These are phyloP conservation scores for Formica aserva DNA, from an alignment of 2,888 invertebrate genomes.

Conservation along the genomic window DNA sequence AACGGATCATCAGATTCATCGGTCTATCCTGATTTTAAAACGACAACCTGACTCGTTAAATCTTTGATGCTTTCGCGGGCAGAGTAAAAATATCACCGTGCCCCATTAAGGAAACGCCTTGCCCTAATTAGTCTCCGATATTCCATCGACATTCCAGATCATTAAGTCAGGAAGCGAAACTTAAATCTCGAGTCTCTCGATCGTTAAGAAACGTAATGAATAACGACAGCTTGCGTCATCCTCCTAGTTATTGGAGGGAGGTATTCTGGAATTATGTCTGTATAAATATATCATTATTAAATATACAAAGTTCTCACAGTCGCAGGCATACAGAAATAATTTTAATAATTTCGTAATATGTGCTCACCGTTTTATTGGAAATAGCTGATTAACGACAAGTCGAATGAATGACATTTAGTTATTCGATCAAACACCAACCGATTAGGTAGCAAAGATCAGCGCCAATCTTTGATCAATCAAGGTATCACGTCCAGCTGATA, in stretches of 20 bases:
- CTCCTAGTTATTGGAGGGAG: neutral
- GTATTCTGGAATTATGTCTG: conserved; percentile 21
- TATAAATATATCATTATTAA: conserved; percentile 54
- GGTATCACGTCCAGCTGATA: neutral
- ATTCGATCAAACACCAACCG: neutral
- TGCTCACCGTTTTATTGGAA: conserved; percentile 23
- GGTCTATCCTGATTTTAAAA: neutral
- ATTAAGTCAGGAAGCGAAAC: conserved; percentile 70
- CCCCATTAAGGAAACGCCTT: conserved; percentile 70
- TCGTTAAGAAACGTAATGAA: conserved; percentile 73
- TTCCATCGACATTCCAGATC: conserved; percentile 74
- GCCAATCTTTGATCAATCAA: conserved; percentile 16
- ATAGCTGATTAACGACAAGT: conserved; percentile 27
- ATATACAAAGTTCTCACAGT: conserved; percentile 41
- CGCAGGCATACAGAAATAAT: neutral
- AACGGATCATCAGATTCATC: neutral
- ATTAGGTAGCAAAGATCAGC: neutral
- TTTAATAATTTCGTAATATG: conserved; percentile 20
- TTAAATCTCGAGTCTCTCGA: conserved; percentile 42
- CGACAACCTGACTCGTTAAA: neutral
- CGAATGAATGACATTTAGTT: conserved; percentile 30
- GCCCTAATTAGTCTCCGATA: conserved; percentile 79
- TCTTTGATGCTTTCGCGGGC: conserved; percentile 72
- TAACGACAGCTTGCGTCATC: conserved; percentile 69
- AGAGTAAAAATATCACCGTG: conserved; percentile 72